Evolutionary conservation across 2,797 vertebrate species (phyloP).

Genomic region (Melanotaenia trifasciata): DNA sequence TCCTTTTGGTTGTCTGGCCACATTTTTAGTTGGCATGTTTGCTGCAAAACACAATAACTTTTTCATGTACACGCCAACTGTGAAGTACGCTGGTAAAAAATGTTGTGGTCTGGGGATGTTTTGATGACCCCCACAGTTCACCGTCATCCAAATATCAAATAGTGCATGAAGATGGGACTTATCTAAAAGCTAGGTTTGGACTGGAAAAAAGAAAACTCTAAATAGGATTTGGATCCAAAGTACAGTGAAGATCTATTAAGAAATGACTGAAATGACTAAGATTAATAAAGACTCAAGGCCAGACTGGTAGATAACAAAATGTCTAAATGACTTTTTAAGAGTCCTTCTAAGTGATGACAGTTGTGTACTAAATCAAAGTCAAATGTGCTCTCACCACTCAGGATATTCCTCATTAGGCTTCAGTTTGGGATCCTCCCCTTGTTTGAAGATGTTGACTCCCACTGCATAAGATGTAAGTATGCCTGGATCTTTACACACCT

Average conservation of each 20-base stretch:
- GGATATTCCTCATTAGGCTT: conserved; percentile 88
- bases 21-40: neutral
- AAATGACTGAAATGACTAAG: too few species aligned
- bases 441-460: conserved; percentile 90
- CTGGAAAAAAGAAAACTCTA: neutral
- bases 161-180: neutral
- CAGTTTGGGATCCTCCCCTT: conserved; percentile 88
- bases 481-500: conserved; percentile 89
- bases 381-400: conserved; percentile 83
- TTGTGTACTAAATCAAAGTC: neutral
- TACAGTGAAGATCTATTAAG: too few species aligned
- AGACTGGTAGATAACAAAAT: neutral
- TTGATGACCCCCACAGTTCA: neutral
- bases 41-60: neutral
- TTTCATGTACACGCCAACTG: neutral
- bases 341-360: neutral
- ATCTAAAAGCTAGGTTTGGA: too few species aligned
- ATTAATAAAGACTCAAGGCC: too few species aligned
- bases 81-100: neutral
- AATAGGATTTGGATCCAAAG: too few species aligned
- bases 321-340: neutral
- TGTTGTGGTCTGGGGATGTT: neutral
- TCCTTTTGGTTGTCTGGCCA: neutral
- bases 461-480: conserved; percentile 87
- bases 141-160: neutral